A percentile compares a stretch with the other conserved stretches of the same genome.
Conservation (phyloP, 2,113 vertebrate species). For the Rhynchomys soricoides region DNA sequence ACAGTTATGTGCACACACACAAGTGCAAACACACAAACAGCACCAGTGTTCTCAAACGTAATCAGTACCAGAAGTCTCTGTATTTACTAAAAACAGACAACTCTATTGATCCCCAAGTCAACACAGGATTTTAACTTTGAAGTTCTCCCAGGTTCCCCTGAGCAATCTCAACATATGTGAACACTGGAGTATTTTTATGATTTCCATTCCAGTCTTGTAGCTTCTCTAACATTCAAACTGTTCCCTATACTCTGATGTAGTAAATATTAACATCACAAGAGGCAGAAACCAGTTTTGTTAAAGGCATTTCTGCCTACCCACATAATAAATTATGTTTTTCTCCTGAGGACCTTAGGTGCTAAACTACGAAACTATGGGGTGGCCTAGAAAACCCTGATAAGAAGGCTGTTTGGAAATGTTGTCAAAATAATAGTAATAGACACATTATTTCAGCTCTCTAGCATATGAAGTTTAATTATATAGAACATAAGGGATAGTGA, state of each 20-base stretch:
- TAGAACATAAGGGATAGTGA: not conserved
- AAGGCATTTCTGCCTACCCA: not conserved
- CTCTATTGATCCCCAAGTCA: slow-evolving; percentile 29
- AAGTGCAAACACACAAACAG: not conserved
- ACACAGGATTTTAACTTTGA: slow-evolving; percentile 1
- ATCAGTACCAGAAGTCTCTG: not conserved
- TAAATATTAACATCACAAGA: not conserved
- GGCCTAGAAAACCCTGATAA: not conserved
- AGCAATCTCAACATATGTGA: not conserved
- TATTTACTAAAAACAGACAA: not conserved
- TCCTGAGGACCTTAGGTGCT: not conserved
- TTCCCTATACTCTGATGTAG: not conserved
- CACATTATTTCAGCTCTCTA: not conserved
- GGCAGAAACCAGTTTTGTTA: not conserved
- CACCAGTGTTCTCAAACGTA: not conserved
- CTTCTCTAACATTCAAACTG: not conserved
- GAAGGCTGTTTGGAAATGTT: not conserved
- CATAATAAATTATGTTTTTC: slow-evolving; percentile 8
- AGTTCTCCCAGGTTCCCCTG: not conserved
- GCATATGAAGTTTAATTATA: not conserved
- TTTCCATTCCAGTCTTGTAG: not conserved
- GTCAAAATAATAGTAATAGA: not conserved
- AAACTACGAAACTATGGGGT: not conserved
- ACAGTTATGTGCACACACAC: not conserved
- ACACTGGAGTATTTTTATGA: not conserved